Evolutionary conservation across 2,113 vertebrate genomes (phyloP).

Genomic region (Lathamus discolor): DNA sequence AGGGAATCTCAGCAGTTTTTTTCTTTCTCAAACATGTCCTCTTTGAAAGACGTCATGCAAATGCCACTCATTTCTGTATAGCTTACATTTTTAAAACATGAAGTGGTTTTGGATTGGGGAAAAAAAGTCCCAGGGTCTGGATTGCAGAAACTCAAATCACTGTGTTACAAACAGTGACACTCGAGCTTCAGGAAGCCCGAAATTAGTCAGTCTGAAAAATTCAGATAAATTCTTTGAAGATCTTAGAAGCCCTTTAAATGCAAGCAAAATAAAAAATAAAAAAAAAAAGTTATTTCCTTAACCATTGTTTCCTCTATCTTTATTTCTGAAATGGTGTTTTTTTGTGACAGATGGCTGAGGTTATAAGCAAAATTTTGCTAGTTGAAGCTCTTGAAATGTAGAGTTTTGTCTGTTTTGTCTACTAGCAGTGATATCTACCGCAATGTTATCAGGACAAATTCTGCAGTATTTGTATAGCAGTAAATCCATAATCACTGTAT

Average conservation of each 20-base stretch:
- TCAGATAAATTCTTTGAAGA: background rate
- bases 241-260: background rate
- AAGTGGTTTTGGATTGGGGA: background rate
- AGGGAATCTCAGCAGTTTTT: background rate
- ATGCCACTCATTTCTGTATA: background rate
- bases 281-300: background rate
- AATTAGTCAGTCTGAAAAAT: background rate
- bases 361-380: background rate
- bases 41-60: background rate
- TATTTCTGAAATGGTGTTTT: background rate
- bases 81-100: background rate
- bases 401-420: background rate
- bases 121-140: background rate
- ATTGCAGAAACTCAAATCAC: background rate
- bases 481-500: background rate
- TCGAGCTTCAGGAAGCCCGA: background rate
- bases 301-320: background rate
- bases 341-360: rapidly evolving
- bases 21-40: background rate
- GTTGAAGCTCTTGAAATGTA: background rate
- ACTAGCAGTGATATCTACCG: background rate
- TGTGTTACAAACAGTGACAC: background rate
- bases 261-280: background rate
- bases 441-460: background rate
- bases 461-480: background rate